Evolutionary conservation across 2,113 vertebrate genomes (phyloP), one percentile per base, ranked within the genome.

Genomic region (Rhombomys opimus): DNA sequence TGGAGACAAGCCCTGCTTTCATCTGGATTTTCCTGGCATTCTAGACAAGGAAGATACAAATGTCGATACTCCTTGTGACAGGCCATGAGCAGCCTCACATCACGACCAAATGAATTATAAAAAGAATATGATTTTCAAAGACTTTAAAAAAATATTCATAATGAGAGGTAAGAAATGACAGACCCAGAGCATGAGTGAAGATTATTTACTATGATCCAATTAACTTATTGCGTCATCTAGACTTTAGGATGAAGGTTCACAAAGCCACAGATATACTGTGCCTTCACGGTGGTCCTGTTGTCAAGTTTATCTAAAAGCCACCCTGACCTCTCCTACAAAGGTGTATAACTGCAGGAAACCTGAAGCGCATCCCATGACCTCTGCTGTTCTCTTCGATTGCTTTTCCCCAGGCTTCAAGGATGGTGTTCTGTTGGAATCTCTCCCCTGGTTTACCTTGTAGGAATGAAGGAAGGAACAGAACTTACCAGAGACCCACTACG

Each of bases 401-500:
- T 68, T 75, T 50, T 5, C 52, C 46, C 23, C 4, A 41, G 82
- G 25, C 15, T 75, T 73, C 20, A 15, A 46, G 89, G 54, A 54
- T 87, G 54, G 23, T 61, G 22, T 89, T 38, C 67, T 67, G 0
- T 38, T 89, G 65, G 82, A 81, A 70, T 75, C 63, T 32, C 90
- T 87, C 35, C 50, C 17, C 38, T 90, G n/a, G 65, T 27, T 50
- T 52, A 52, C 59, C 93, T 95, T 65, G 70, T 73, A 3, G 94
- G 89, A 93, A 78, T 61, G 84, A 90, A 90, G 18, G 14, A 35
- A 30, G 67, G 90, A 92, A 27, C 0, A 7, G 85, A 91, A 94
- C 87, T 78, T 46, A 89, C 10, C 23, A 82, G 94, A 90, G 77
- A 78, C 65, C 72, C 93, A 91, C 25, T 38, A 91, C 94, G 54